A percentile compares a stretch with the other conserved stretches of the same genome.
phyloP scores from a whole-genome alignment of 1,140 invertebrate genomes.

The Trissolcus basalis region DNA sequence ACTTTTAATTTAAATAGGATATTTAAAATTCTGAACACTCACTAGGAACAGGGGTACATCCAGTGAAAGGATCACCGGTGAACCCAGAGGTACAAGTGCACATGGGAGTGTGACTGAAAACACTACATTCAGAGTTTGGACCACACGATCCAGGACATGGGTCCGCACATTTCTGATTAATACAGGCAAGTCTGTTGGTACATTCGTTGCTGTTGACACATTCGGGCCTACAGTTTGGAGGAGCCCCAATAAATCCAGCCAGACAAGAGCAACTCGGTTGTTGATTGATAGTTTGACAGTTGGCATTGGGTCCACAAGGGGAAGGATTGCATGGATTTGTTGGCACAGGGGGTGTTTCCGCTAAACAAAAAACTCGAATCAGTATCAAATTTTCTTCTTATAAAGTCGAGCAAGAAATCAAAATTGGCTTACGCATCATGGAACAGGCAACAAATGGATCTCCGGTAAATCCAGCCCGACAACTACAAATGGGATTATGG shows the following conservation, averaged over 20 bases:
- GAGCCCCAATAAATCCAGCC: conserved; percentile 70
- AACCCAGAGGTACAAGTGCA: conserved; percentile 77
- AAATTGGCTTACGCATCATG: conserved; percentile 66
- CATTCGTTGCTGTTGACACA: conserved; percentile 78
- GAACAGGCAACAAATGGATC: conserved; percentile 80
- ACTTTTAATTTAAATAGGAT: too few relatives aligned
- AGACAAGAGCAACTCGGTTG: conserved; percentile 79
- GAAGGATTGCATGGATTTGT: conserved; percentile 81
- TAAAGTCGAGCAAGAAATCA: not conserved
- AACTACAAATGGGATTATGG: conserved; percentile 87
- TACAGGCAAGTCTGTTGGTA: conserved; percentile 75
- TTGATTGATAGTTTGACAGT: conserved; percentile 79
- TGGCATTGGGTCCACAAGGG: conserved; percentile 83
- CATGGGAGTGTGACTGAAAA: conserved; percentile 78
- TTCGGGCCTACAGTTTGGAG: conserved; percentile 75
- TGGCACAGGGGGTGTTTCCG: conserved; percentile 57
- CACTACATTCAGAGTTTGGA: conserved; percentile 77
- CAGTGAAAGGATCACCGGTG: conserved; percentile 76
- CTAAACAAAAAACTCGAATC: not conserved
- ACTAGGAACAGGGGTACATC: conserved; percentile 64
- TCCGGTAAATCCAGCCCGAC: conserved; percentile 80
- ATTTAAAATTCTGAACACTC: too few relatives aligned
- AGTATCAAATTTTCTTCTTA: not conserved
- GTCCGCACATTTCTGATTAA: conserved; percentile 78
- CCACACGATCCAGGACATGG: conserved; percentile 79